Conservation (phyloP, 1,140 invertebrate genomes). For the Oscheius sp. region DNA sequence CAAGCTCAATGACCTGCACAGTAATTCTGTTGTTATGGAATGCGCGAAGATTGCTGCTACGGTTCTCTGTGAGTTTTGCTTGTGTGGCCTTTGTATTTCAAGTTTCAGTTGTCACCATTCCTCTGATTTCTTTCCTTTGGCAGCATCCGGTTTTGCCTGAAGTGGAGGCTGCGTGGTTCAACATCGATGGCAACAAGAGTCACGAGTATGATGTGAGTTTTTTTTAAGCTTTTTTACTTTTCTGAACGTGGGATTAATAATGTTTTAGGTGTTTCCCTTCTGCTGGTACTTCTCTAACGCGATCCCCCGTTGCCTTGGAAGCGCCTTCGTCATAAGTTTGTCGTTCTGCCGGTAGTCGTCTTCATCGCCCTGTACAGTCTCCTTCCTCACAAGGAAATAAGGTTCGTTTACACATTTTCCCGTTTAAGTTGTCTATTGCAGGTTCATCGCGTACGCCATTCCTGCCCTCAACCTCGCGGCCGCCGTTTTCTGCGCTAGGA, state of each 20-base stretch:
- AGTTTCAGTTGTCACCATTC: constrained; percentile 72
- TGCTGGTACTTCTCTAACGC: constrained; percentile 98
- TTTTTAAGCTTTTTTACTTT: constrained; percentile 17
- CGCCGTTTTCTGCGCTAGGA: too few relatives aligned
- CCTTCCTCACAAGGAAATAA: constrained; percentile 92
- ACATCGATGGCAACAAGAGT: constrained; percentile 89
- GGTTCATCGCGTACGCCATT: too few relatives aligned
- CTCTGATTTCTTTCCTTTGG: constrained; percentile 92
- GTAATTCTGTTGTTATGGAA: constrained; percentile 64
- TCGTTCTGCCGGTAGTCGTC: constrained; percentile 73
- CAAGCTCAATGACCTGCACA: constrained; percentile 63
- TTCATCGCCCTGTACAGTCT: constrained; percentile 89
- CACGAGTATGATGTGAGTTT: constrained; percentile 96
- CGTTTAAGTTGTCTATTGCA: constrained; percentile 95
- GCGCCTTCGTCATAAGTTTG: constrained; percentile 76
- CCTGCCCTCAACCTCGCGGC: too few relatives aligned
- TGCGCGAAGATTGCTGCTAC: constrained; percentile 66
- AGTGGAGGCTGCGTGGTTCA: constrained; percentile 94
- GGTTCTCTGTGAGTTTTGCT: constrained; percentile 60
- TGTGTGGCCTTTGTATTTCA: background rate
- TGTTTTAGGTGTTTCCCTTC: constrained; percentile 76
- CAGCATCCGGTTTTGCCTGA: constrained; percentile 86
- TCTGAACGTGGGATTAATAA: constrained; percentile 26
- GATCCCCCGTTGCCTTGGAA: constrained; percentile 79
- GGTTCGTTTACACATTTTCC: background rate